phyloP scores from a whole-genome alignment of 2,888 invertebrate species.

The Yponomeuta evonymella region DNA sequence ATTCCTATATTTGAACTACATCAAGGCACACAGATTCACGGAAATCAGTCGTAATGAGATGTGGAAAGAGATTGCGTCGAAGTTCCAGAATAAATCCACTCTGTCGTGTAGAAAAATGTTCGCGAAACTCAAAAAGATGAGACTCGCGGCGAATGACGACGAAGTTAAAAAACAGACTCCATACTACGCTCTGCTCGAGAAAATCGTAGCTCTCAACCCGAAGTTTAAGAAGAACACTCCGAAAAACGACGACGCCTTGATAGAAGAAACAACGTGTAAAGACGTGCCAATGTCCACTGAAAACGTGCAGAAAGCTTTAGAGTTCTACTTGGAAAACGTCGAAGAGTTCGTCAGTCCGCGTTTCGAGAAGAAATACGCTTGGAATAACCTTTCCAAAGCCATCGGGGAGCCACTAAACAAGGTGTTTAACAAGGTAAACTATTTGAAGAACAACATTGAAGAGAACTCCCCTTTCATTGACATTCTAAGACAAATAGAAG shows the following conservation, averaged over 20 bases:
- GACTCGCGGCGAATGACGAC: slow-evolving; percentile 23
- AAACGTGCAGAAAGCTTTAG: slow-evolving; percentile 47
- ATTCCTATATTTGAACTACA: slow-evolving; percentile 48
- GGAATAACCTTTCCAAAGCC: slow-evolving; percentile 51
- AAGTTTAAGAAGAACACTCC: slow-evolving; percentile 39
- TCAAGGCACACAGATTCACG: slow-evolving; percentile 42
- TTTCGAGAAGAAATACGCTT: slow-evolving; percentile 57
- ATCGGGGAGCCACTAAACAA: slow-evolving; percentile 45
- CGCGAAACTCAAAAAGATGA: slow-evolving; percentile 39
- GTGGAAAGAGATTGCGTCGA: slow-evolving; percentile 52
- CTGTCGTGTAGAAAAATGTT: slow-evolving; percentile 51
- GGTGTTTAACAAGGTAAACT: slow-evolving; percentile 57
- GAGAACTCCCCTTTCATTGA: slow-evolving; percentile 33
- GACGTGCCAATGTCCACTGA: slow-evolving; percentile 42
- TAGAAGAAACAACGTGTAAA: slow-evolving; percentile 39
- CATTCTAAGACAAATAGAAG: slow-evolving; percentile 41
- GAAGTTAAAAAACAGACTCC: slow-evolving; percentile 29
- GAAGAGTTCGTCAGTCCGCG: slow-evolving; percentile 58
- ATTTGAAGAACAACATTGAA: slow-evolving; percentile 45
- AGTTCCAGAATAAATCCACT: slow-evolving; percentile 43
- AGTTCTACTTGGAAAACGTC: slow-evolving; percentile 53
- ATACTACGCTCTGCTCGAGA: slow-evolving; percentile 42
- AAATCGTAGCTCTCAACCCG: slow-evolving; percentile 44
- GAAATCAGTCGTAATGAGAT: slow-evolving; percentile 46
- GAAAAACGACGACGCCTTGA: slow-evolving; percentile 28